Evolutionary conservation across 2,797 vertebrate genomes (phyloP), one percentile per base, ranked within the genome.

Genomic region (Xyrichtys novacula): DNA sequence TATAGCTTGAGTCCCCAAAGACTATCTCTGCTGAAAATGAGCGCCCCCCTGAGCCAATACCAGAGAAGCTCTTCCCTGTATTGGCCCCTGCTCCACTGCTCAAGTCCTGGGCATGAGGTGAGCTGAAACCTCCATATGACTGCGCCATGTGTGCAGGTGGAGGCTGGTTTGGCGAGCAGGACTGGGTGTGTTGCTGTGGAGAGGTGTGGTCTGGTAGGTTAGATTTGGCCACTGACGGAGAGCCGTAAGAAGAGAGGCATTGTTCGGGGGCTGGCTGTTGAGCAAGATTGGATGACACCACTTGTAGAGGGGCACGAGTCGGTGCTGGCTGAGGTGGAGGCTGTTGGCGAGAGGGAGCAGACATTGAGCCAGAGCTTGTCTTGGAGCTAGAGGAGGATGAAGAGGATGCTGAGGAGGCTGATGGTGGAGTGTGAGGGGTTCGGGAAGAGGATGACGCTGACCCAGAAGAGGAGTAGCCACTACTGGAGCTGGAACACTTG

Each of bases 401-500:
- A 25, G 93, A 93, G 10, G 95, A 90, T 17, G 91, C 93, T 11
- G 93, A 92, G 12, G 92, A 93, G 34, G 92, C 88, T 23, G 92
- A 90, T 36, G 93, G 92, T 40, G 93, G 90, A 39, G 93, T 92
- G 58, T 92, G 91, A 46, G 93, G 92, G 3, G 94, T 91, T 31
- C 75, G 86, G 34, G 94, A 94, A 9, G 94, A 94, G 12, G 88
- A 91, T 4, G 79, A 56, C 26, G 85, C 88, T 1, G 92, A 85
- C 14, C 88, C 87, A 0, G 94, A 93, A 0, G 95, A 95, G n/a
- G 96, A 95, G 28, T 96, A 97, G 2, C 94, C 95, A 1, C 91
- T 93, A 39, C 88, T 91, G 44, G 92, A 93, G 72, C 80, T 88
- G 38, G 91, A 88, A 79, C 79, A 89, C 49, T 93, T 94, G 66